Percentiles rank a stretch among this genome's conserved stretches.
phyloP scores from a whole-genome alignment of 2,797 vertebrate species.

The Atherinosoma microstoma region DNA sequence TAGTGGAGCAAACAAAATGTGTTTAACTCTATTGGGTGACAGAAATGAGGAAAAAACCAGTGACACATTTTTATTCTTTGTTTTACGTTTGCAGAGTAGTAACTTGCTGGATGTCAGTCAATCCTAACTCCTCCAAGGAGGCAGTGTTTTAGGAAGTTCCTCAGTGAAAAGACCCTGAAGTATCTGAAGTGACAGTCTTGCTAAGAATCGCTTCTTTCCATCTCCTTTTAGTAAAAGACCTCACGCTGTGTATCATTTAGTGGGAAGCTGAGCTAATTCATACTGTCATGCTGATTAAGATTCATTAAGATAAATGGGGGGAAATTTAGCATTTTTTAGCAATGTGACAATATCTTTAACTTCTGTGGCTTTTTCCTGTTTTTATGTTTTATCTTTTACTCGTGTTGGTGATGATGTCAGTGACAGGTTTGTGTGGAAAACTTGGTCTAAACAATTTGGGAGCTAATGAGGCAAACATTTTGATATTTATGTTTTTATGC shows the following conservation, averaged over 20 bases:
- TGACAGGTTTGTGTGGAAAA: not conserved
- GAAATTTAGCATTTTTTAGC: not conserved
- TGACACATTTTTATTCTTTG: not conserved
- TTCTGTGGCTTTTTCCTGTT: not conserved
- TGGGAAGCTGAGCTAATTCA: not conserved
- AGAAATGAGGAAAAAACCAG: conserved; percentile 12
- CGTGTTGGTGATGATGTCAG: too few species aligned
- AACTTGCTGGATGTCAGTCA: not conserved
- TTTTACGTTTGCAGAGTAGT: not conserved
- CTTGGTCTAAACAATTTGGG: too few species aligned
- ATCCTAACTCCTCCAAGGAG: not conserved
- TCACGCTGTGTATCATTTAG: not conserved
- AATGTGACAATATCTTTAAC: not conserved
- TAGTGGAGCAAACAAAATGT: conserved; percentile 10
- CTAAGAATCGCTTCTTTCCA: not conserved
- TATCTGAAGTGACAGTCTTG: not conserved
- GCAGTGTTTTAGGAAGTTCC: not conserved
- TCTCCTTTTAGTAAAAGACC: not conserved
- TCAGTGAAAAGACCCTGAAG: not conserved
- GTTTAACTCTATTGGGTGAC: conserved; percentile 9
- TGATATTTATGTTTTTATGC: too few species aligned
- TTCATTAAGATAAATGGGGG: not conserved
- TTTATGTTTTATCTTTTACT: too few species aligned
- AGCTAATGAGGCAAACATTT: too few species aligned
- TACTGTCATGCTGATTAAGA: not conserved